Conservation (phyloP, 2,113 vertebrate species). For the Eidolon helvum region DNA sequence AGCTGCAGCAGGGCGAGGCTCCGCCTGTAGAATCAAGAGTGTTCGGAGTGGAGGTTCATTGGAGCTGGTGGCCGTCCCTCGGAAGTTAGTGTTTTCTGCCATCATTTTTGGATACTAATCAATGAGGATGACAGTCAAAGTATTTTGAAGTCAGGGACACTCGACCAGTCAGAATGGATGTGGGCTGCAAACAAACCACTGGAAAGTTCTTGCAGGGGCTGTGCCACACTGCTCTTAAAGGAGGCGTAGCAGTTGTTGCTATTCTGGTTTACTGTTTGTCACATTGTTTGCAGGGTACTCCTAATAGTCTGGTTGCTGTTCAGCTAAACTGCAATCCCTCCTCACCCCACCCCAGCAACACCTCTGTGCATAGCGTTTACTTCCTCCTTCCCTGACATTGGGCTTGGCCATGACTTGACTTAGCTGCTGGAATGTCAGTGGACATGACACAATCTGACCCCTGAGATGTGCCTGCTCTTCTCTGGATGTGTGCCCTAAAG, state of each 20-base stretch:
- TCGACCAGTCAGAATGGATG: not conserved
- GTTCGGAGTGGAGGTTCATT: fast-evolving
- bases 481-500: fast-evolving
- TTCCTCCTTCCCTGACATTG: not conserved
- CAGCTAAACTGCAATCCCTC: not conserved
- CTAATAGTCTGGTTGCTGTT: no score
- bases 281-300: not conserved
- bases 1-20: fast-evolving
- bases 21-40: not conserved
- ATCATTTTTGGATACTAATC: not conserved
- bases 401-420: not conserved
- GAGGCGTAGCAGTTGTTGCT: fast-evolving
- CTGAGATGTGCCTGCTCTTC: no score
- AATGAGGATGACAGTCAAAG: not conserved
- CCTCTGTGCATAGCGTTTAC: fast-evolving
- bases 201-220: not conserved
- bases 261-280: not conserved
- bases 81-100: fast-evolving
- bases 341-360: fast-evolving
- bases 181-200: not conserved
- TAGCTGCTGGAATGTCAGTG: not conserved
- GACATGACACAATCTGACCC: fast-evolving
- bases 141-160: not conserved
- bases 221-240: not conserved
- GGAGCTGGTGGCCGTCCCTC: no score